A percentile compares a stretch with the other conserved stretches of the same genome.
Conservation (phyloP, 2,797 vertebrate genomes). For the Eurystomus glaucurus region DNA sequence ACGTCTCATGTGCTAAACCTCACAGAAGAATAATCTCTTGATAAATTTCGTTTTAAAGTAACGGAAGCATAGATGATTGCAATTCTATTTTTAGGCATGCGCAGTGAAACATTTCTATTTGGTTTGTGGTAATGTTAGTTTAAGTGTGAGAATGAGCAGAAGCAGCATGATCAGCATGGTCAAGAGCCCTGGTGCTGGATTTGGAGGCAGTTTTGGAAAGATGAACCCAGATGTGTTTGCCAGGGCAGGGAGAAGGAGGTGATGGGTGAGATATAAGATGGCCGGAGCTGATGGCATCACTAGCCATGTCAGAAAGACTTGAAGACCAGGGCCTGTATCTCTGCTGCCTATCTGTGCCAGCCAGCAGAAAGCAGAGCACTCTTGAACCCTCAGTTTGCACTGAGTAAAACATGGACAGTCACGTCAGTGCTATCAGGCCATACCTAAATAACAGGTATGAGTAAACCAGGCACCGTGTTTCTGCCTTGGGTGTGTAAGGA, state of each 20-base stretch:
- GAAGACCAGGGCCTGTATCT: not conserved
- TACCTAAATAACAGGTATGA: not conserved
- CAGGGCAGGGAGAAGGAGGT: not conserved
- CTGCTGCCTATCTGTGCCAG: not conserved
- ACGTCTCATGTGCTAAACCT: conserved; percentile 52
- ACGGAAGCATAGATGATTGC: conserved; percentile 64
- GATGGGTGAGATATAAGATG: not conserved
- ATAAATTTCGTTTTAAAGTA: conserved; percentile 67
- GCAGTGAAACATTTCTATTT: not conserved
- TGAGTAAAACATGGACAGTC: not conserved
- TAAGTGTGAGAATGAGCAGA: not conserved
- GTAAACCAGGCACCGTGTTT: not conserved
- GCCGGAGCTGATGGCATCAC: not conserved
- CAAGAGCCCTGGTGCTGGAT: not conserved
- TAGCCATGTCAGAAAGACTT: accelerated
- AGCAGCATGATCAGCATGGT: not conserved
- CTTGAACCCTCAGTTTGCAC: not conserved
- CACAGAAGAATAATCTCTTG: conserved; percentile 64
- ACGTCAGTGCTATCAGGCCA: not conserved
- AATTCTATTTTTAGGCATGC: conserved; percentile 53
- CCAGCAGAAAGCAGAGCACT: not conserved
- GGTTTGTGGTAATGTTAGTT: not conserved
- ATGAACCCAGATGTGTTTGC: not conserved
- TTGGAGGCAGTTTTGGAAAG: not conserved
- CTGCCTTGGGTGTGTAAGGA: not conserved